These are phyloP conservation scores for Zaprionus bogoriensis DNA, from an alignment of 2,888 invertebrate genomes.

Conservation along the genomic window DNA sequence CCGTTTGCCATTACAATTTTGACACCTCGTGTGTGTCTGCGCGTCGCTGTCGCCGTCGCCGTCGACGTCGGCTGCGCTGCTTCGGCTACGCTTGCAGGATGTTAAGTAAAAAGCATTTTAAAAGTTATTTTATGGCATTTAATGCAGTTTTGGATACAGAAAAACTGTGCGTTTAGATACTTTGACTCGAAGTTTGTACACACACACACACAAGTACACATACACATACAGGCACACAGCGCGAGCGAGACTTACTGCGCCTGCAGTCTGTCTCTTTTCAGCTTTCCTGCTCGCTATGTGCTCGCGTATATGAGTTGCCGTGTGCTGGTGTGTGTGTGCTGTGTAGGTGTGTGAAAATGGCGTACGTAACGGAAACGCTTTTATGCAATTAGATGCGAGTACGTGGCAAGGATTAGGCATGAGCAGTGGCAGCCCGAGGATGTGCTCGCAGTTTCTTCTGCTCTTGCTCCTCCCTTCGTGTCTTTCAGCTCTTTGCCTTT, in stretches of 20 bases:
- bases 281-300: constrained; percentile 15
- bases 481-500: not conserved
- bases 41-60: constrained; percentile 19
- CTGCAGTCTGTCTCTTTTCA: constrained; percentile 26
- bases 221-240: not conserved
- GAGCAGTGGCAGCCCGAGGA: constrained; percentile 1
- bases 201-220: constrained; percentile 26
- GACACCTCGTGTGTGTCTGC: constrained; percentile 47
- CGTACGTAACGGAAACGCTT: constrained; percentile 76
- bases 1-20: constrained; percentile 54
- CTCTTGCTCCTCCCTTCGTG: not conserved
- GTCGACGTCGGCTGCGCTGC: constrained; percentile 9
- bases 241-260: constrained; percentile 4
- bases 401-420: constrained; percentile 60
- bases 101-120: constrained; percentile 80
- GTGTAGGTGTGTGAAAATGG: constrained; percentile 59
- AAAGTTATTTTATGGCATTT: constrained; percentile 81
- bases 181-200: constrained; percentile 70
- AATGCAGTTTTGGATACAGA: constrained; percentile 78
- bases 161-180: constrained; percentile 78
- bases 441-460: not conserved
- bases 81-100: constrained; percentile 45
- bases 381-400: constrained; percentile 71
- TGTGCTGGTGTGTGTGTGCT: constrained; percentile 1
- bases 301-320: not conserved